A percentile compares a stretch with the other conserved stretches of the same genome.
Conservation (phyloP, 1,140 invertebrate species). For the Dufourea novaeangliae region DNA sequence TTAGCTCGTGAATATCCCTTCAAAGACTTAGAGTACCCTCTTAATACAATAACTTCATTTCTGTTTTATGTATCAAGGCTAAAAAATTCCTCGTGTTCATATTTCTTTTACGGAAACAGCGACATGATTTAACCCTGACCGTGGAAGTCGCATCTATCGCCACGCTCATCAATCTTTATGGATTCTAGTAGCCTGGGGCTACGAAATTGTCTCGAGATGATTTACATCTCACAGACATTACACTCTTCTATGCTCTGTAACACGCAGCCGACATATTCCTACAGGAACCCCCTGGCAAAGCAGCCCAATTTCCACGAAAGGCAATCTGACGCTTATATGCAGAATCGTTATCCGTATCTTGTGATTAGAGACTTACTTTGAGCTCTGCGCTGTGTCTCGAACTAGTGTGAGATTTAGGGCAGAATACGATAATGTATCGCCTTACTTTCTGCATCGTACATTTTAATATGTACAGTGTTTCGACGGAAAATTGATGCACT, state of each 20-base stretch:
- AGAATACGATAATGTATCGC: too few species aligned
- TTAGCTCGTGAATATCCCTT: too few species aligned
- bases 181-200: conserved; percentile 70
- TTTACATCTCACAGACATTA: conserved; percentile 71
- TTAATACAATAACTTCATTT: too few species aligned
- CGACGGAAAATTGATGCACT: too few species aligned
- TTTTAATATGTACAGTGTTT: too few species aligned
- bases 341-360: neutral
- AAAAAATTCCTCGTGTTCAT: too few species aligned
- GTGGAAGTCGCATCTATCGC: neutral
- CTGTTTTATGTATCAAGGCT: too few species aligned
- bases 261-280: conserved; percentile 69
- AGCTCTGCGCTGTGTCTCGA: too few species aligned
- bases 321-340: neutral
- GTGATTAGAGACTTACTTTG: neutral
- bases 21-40: too few species aligned
- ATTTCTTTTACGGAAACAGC: too few species aligned
- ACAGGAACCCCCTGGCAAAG: conserved; percentile 52
- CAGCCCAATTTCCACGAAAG: conserved; percentile 29
- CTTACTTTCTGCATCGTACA: too few species aligned
- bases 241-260: conserved; percentile 65
- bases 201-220: conserved; percentile 69
- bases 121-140: neutral
- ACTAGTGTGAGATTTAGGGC: too few species aligned
- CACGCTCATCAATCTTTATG: conserved; percentile 60